A percentile compares a stretch with the other conserved stretches of the same genome.
Evolutionary conservation across 2,113 vertebrate genomes (phyloP).

Genomic region (Sciurus niger): DNA sequence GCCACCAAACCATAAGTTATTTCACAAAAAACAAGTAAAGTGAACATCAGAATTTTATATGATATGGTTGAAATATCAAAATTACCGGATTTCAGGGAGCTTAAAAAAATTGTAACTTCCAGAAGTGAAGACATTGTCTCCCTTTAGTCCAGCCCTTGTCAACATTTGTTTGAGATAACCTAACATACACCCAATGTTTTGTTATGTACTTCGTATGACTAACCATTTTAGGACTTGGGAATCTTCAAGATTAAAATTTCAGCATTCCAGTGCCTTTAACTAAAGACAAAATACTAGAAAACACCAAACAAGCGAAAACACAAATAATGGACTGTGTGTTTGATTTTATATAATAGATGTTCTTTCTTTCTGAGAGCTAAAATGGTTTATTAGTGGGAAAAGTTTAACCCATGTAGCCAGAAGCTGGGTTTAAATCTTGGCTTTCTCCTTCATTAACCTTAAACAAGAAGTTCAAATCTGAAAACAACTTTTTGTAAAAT

Average conservation of each 20-base stretch:
- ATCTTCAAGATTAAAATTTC: constrained; percentile 4
- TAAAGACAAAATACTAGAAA: constrained; percentile 61
- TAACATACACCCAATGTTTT: neutral
- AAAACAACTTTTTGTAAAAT: constrained; percentile 21
- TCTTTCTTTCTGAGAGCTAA: neutral
- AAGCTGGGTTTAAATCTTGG: constrained; percentile 30
- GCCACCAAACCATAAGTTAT: neutral
- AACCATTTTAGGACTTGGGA: constrained; percentile 51
- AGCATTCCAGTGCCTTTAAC: neutral
- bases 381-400: neutral
- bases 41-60: neutral
- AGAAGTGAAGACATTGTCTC: neutral
- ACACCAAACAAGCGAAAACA: constrained; percentile 44
- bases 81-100: neutral
- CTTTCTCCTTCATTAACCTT: neutral
- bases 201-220: neutral
- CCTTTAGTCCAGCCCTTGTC: neutral
- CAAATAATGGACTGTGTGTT: neutral
- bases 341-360: neutral
- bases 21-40: constrained; percentile 56
- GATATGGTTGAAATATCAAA: neutral
- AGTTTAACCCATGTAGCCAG: neutral
- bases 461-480: too few species aligned
- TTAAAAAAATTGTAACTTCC: constrained; percentile 17
- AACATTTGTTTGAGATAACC: neutral